Evolutionary conservation across 1,140 invertebrate genomes (phyloP).

Genomic region (Bursaphelenchus mucronatus): DNA sequence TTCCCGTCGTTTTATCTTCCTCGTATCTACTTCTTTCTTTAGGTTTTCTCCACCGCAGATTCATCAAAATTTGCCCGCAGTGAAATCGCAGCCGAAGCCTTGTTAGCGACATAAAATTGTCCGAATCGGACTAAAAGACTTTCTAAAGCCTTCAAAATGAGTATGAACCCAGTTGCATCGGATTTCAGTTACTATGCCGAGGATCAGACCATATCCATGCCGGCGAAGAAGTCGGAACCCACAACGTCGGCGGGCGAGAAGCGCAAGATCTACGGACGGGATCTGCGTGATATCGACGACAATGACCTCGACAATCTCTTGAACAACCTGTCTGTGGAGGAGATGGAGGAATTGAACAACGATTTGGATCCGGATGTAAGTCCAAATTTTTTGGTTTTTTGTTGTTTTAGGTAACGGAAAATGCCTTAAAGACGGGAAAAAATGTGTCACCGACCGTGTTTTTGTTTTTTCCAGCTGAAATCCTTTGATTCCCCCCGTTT

Average conservation of each 20-base stretch:
- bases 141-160: too few relatives aligned
- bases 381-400: conserved; percentile 22
- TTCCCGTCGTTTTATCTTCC: too few relatives aligned
- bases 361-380: conserved; percentile 99
- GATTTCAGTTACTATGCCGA: conserved; percentile 40
- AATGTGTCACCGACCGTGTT: background rate
- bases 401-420: background rate
- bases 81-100: too few relatives aligned
- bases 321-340: conserved; percentile 83
- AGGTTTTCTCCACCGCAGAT: too few relatives aligned
- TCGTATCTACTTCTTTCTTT: too few relatives aligned
- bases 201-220: conserved; percentile 41
- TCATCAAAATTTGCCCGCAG: too few relatives aligned
- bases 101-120: too few relatives aligned
- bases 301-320: conserved; percentile 94
- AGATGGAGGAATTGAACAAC: conserved; percentile 91
- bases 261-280: conserved; percentile 75
- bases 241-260: conserved; percentile 27
- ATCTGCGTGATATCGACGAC: conserved; percentile 86
- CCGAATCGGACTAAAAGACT: too few relatives aligned
- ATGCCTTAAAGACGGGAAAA: too few relatives aligned
- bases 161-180: conserved; percentile 19
- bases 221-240: conserved; percentile 14
- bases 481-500: background rate
- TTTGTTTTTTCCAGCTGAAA: conserved; percentile 19